Base-by-base conservation (phyloP, 2,888 invertebrate genomes). In the Volucella inanis region DNA sequence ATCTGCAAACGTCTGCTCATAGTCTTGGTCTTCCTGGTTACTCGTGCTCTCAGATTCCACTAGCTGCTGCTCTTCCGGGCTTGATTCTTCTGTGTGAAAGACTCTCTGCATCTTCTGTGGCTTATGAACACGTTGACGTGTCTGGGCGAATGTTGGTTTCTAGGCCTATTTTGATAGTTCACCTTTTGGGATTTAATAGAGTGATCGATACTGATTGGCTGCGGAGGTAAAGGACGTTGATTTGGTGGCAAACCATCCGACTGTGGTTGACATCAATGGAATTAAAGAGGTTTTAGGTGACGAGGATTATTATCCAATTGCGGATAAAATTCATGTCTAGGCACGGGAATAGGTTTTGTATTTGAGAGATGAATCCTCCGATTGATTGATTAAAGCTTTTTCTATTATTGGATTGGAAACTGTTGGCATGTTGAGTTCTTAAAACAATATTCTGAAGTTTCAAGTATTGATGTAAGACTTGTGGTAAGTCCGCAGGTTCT, bases 271-370 rank as follows among this genome's bases (percentile, higher is more conserved):
- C 18, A 12, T 31, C 70, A 65, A 38, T 18, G 31, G 31, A 65
- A 41, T 50, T 70, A 57, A 22, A 18, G 59, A 9, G 50, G 52
- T 64, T 70, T 64, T 15, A 67, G 54, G 65, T 64, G 43, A 43
- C 70, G 67, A 22, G 72, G 61, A 18, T 82, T 77, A 14, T 77
- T 61, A 12, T 77, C 43, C 47, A 67, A 55, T 15, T 82, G 72
- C 18, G 72, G 77, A 54, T 55, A 77, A 54, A 76, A 67, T n/a
- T 82, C 61, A n/a, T 65, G 57, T 55, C 70, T 64, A 1, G 64
- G 72, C 4, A 52, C 64, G 6, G 75, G 70, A n/a, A 54, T 52
- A 4, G 67, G 67, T 43, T 22, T 49, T 64, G 64, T 55, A 1
- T 64, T 11, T 14, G 65, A 64, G 14, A 70, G 14, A 11, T 22